Conservation (phyloP, 1,140 invertebrate genomes). For the Atta texana region DNA sequence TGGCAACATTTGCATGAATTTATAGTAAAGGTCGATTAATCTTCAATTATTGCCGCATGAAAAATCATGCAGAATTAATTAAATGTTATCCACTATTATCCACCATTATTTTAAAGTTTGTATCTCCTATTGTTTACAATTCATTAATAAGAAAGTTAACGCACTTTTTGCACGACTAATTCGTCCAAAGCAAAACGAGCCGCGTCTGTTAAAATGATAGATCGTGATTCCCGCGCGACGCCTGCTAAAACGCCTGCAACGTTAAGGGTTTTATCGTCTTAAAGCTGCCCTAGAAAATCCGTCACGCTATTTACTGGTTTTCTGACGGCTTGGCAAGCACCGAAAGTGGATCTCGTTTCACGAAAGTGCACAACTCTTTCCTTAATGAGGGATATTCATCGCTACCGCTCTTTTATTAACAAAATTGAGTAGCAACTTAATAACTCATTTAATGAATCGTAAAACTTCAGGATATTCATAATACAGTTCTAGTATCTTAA, state of each 20-base stretch:
- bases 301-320: slow-evolving; percentile 44
- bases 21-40: slow-evolving; percentile 59
- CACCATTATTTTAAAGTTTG: slow-evolving; percentile 12
- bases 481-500: slow-evolving; percentile 21
- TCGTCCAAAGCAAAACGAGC: background rate
- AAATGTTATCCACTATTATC: slow-evolving; percentile 18
- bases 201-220: slow-evolving; percentile 45
- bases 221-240: slow-evolving; percentile 45
- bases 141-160: slow-evolving; percentile 17
- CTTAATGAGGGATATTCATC: slow-evolving; percentile 13
- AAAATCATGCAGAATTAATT: slow-evolving; percentile 31
- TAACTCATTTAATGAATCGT: background rate
- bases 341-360: slow-evolving; percentile 60
- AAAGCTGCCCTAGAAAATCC: slow-evolving; percentile 31
- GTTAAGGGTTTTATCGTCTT: slow-evolving; percentile 55
- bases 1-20: slow-evolving; percentile 78
- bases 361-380: slow-evolving; percentile 40
- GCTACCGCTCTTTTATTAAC: slow-evolving; percentile 8
- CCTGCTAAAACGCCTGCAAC: slow-evolving; percentile 14
- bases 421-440: background rate
- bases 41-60: background rate
- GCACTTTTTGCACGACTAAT: slow-evolving; percentile 23
- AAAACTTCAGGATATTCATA: background rate
- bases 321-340: slow-evolving; percentile 41
- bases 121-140: slow-evolving; percentile 40